Conservation (phyloP, 2,888 invertebrate species). For the Cantharis rustica region DNA sequence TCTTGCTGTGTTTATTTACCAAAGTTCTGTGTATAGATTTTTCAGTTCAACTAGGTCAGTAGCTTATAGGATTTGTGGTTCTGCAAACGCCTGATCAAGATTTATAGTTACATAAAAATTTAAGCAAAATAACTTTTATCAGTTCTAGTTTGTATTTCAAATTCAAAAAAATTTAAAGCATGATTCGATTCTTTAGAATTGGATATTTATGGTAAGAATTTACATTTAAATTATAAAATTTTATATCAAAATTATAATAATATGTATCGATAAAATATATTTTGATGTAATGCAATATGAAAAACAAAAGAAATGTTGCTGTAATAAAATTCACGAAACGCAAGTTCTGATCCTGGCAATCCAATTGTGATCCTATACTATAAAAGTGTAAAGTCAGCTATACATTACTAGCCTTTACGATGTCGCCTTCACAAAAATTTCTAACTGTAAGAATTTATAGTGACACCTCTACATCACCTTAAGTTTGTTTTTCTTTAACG, state of each 20-base stretch:
- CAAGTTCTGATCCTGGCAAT: slow-evolving; percentile 23
- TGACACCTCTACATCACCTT: slow-evolving; percentile 25
- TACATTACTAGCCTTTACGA: slow-evolving; percentile 35
- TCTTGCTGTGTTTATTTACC: not conserved
- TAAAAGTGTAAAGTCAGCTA: slow-evolving; percentile 36
- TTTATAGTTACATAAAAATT: not conserved
- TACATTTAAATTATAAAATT: not conserved
- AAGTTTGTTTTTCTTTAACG: slow-evolving; percentile 9
- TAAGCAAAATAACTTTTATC: not conserved
- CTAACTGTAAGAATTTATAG: slow-evolving; percentile 19
- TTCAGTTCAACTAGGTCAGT: not conserved
- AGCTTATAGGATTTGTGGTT: not conserved
- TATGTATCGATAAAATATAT: not conserved
- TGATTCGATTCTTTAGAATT: not conserved
- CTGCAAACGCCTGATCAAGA: not conserved
- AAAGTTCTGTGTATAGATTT: not conserved
- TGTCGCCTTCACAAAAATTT: slow-evolving; percentile 27
- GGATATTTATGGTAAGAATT: not conserved
- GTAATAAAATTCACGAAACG: slow-evolving; percentile 25
- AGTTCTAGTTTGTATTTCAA: not conserved
- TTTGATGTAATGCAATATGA: slow-evolving; percentile 7
- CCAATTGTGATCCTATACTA: slow-evolving; percentile 31
- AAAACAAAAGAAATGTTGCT: slow-evolving; percentile 8
- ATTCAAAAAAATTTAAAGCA: not conserved
- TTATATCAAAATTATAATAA: not conserved